Conservation (phyloP, 23 tunicate species). For the Oikopleura dioica region DNA sequence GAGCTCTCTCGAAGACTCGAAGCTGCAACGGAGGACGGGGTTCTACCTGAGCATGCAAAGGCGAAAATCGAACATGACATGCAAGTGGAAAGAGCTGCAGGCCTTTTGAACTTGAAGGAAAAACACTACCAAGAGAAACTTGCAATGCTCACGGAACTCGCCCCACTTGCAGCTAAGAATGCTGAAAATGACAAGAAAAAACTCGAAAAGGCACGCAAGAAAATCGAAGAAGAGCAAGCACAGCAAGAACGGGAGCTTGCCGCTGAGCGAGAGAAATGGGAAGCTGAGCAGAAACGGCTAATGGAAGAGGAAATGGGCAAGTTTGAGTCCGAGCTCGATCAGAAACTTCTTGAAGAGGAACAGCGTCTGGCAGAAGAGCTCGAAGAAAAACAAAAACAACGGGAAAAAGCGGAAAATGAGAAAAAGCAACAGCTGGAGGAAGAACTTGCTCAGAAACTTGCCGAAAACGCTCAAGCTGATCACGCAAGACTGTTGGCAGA, state of each 20-base stretch:
- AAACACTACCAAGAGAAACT: slow-evolving; percentile 54
- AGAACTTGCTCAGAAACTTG: not conserved
- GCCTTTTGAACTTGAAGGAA: slow-evolving; percentile 44
- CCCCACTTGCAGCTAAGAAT: not conserved
- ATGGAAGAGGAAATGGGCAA: not conserved
- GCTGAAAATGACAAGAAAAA: not conserved
- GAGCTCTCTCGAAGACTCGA: not conserved
- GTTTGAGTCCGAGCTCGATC: not conserved
- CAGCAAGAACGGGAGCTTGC: not conserved
- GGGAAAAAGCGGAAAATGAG: not conserved
- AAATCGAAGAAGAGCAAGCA: not conserved
- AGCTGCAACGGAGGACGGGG: not conserved
- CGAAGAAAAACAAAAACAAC: not conserved
- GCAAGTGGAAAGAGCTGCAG: not conserved
- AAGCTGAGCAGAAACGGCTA: not conserved
- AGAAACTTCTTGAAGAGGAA: not conserved
- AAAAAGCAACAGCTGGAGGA: not conserved
- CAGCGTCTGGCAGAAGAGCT: not conserved
- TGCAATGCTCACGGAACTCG: not conserved
- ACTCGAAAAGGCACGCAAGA: not conserved
- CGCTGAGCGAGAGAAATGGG: not conserved
- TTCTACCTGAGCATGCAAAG: not conserved
- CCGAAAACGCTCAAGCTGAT: not conserved
- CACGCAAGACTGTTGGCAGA: not conserved
- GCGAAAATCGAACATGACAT: not conserved